Evolutionary conservation across 2,797 vertebrate genomes (phyloP).

Genomic region (Octomys mimax): DNA sequence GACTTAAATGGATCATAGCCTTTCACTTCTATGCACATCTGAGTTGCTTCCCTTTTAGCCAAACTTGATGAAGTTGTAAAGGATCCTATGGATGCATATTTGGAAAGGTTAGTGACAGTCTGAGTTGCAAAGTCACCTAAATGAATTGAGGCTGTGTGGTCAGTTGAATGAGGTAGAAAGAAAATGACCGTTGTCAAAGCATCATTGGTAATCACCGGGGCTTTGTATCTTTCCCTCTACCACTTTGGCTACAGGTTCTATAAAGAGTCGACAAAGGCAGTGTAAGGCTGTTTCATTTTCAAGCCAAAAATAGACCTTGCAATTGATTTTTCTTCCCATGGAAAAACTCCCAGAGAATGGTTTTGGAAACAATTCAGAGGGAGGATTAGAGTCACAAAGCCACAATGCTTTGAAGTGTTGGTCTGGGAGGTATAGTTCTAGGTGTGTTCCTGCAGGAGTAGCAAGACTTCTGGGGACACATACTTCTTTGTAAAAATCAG

Average conservation of each 20-base stretch:
- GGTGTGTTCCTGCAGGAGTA: not conserved
- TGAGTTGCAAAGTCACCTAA: not conserved
- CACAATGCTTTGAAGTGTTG: not conserved
- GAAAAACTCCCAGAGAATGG: not conserved
- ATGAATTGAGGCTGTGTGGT: not conserved
- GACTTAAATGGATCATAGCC: not conserved
- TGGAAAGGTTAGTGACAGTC: not conserved
- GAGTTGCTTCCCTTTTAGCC: slow-evolving; percentile 16
- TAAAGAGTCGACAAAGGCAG: not conserved
- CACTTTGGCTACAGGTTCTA: not conserved
- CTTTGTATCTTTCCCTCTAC: not conserved
- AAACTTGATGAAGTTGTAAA: not conserved
- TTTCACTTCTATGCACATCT: not conserved
- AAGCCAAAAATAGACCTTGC: not conserved
- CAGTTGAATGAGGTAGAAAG: not conserved
- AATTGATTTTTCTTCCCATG: not conserved
- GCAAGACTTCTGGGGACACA: not conserved
- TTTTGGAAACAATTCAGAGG: not conserved
- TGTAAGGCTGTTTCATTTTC: not conserved
- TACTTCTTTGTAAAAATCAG: not conserved
- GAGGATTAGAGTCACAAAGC: not conserved
- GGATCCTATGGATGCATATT: not conserved
- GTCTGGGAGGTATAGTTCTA: not conserved
- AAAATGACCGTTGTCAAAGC: not conserved
- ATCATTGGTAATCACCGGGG: not conserved